These are phyloP conservation scores for Hybos culiciformis DNA, from an alignment of 2,888 invertebrate genomes.

Conservation along the genomic window DNA sequence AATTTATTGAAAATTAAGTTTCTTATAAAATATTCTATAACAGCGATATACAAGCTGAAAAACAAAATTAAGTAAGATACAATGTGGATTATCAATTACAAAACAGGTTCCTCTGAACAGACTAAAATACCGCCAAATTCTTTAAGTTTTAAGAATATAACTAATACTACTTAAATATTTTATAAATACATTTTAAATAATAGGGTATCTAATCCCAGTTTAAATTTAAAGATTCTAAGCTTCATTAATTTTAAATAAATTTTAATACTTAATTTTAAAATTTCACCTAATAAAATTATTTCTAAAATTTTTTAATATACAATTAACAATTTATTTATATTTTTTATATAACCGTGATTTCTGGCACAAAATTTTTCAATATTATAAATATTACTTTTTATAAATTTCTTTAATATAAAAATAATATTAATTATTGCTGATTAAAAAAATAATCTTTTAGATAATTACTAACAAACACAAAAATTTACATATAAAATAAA, in stretches of 20 bases:
- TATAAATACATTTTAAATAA: slow-evolving; percentile 39
- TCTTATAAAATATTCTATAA: slow-evolving; percentile 26
- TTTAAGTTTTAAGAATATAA: slow-evolving; percentile 51
- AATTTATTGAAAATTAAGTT: slow-evolving; percentile 39
- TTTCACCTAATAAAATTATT: slow-evolving; percentile 42
- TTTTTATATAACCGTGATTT: slow-evolving; percentile 55
- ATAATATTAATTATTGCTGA: slow-evolving; percentile 41
- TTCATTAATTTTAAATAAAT: slow-evolving; percentile 33
- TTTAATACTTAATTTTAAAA: slow-evolving; percentile 41
- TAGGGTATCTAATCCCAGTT: slow-evolving; percentile 59
- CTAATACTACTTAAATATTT: slow-evolving; percentile 43
- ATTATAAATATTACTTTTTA: slow-evolving; percentile 45
- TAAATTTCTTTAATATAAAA: slow-evolving; percentile 46
- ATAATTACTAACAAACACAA: slow-evolving; percentile 34
- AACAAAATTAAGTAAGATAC: slow-evolving; percentile 21
- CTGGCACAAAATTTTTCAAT: slow-evolving; percentile 54
- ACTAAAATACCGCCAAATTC: slow-evolving; percentile 57
- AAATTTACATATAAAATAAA: slow-evolving; percentile 45
- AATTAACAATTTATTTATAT: slow-evolving; percentile 43
- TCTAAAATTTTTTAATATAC: too few relatives aligned
- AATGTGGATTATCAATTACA: slow-evolving; percentile 51
- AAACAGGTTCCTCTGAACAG: slow-evolving; percentile 56
- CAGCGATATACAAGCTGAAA: not conserved
- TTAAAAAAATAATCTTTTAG: slow-evolving; percentile 32
- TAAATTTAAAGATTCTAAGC: slow-evolving; percentile 35